phyloP scores from a whole-genome alignment of 2,888 invertebrate genomes.

The Aromia moschata region DNA sequence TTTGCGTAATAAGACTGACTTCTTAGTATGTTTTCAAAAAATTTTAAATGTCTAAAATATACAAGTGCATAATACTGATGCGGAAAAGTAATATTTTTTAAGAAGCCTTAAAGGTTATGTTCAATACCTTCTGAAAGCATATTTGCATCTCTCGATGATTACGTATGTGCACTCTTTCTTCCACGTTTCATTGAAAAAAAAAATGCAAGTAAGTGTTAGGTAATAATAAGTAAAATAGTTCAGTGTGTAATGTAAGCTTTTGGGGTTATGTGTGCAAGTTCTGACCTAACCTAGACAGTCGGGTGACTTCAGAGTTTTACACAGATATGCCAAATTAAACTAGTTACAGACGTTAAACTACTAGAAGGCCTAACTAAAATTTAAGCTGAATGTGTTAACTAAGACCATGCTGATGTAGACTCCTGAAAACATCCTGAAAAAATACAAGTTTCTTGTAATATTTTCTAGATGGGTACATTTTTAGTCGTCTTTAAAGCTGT shows the following conservation, averaged over 20 bases:
- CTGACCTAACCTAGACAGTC: slow-evolving; percentile 7
- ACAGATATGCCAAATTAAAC: slow-evolving; percentile 35
- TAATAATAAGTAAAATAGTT: slow-evolving; percentile 35
- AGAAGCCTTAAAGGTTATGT: slow-evolving; percentile 9
- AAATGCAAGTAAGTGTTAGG: slow-evolving; percentile 43
- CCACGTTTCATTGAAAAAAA: slow-evolving; percentile 37
- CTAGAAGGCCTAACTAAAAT: slow-evolving; percentile 62
- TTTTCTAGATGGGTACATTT: no score
- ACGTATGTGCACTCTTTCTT: slow-evolving; percentile 44
- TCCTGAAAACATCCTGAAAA: slow-evolving; percentile 31
- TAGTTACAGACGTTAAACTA: slow-evolving; percentile 53
- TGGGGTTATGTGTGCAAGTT: slow-evolving; percentile 17
- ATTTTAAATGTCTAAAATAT: slow-evolving; percentile 29
- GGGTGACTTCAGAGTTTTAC: slow-evolving; percentile 9
- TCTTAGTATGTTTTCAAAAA: slow-evolving; percentile 44
- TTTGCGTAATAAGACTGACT: slow-evolving; percentile 54
- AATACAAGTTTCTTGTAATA: slow-evolving; percentile 33
- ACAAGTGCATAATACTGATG: slow-evolving; percentile 21
- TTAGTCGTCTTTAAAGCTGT: no score
- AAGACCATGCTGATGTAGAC: slow-evolving; percentile 37
- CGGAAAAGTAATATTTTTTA: slow-evolving; percentile 21
- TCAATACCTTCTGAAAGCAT: slow-evolving; percentile 13
- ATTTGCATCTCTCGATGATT: slow-evolving; percentile 6
- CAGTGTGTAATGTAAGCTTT: slow-evolving; percentile 38
- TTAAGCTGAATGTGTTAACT: slow-evolving; percentile 49